Evolutionary conservation across 2,888 invertebrate genomes (phyloP).

Genomic region (Thymelicus lineola): DNA sequence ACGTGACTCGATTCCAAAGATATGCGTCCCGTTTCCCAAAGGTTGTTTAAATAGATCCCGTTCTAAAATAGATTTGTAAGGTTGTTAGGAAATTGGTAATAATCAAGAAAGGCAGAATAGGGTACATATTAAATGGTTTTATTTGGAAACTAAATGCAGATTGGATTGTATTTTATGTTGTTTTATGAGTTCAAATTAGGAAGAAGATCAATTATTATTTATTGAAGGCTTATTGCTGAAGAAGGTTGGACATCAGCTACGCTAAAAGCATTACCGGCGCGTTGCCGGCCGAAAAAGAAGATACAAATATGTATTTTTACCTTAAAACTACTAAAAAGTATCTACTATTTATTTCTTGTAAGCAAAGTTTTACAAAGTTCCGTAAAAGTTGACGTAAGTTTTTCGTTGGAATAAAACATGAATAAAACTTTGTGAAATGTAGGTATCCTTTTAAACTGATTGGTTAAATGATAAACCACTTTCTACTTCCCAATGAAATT

Average conservation of each 20-base stretch:
- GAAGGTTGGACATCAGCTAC: too few species aligned
- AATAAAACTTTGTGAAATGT: slow-evolving; percentile 4
- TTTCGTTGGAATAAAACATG: slow-evolving; percentile 4
- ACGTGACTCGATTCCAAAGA: slow-evolving; percentile 66
- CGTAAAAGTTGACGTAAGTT: not conserved
- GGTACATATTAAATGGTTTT: not conserved
- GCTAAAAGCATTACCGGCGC: too few species aligned
- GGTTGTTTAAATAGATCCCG: slow-evolving; percentile 23
- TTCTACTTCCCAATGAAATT: not conserved
- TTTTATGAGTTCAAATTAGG: too few species aligned
- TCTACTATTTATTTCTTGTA: not conserved
- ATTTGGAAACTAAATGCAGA: too few species aligned
- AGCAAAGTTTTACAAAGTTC: not conserved
- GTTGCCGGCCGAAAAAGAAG: too few species aligned
- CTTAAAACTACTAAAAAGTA: too few species aligned
- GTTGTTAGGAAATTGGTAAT: slow-evolving; percentile 8
- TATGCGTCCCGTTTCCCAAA: slow-evolving; percentile 48
- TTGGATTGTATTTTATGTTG: too few species aligned
- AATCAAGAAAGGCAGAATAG: not conserved
- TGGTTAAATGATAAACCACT: not conserved
- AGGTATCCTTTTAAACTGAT: slow-evolving; percentile 9
- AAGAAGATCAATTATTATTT: too few species aligned
- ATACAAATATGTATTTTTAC: too few species aligned
- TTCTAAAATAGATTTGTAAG: slow-evolving; percentile 27
- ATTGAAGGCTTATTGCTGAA: too few species aligned